A percentile compares a stretch with the other conserved stretches of the same genome.
phyloP scores from a whole-genome alignment of 2,797 vertebrate genomes.

The Clarias fuscus region DNA sequence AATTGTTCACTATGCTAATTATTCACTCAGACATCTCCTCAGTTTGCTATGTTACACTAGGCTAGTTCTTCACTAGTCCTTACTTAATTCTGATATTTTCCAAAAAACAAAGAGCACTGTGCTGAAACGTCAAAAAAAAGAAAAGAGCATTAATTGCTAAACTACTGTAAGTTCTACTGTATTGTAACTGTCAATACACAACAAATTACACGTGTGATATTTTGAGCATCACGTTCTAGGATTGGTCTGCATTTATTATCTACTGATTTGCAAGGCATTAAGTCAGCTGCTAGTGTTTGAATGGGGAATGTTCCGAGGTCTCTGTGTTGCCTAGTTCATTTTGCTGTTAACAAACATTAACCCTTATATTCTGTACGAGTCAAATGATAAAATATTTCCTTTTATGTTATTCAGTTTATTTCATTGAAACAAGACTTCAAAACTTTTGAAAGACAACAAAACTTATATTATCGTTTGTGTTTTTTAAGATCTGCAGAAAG shows the following conservation, averaged over 20 bases:
- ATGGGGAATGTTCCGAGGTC: too few relatives aligned
- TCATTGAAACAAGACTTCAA: too few relatives aligned
- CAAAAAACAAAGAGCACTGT: background rate
- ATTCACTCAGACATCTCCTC: background rate
- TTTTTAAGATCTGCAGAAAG: too few relatives aligned
- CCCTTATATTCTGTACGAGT: too few relatives aligned
- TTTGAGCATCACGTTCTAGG: background rate
- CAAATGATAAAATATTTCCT: too few relatives aligned
- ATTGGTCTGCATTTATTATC: background rate
- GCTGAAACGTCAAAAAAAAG: background rate
- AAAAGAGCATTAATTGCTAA: background rate
- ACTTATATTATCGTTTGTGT: too few relatives aligned
- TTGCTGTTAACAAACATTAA: too few relatives aligned
- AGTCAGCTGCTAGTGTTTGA: background rate
- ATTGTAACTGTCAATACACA: too few relatives aligned
- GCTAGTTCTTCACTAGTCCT: background rate
- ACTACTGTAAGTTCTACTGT: too few relatives aligned
- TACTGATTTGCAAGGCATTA: background rate
- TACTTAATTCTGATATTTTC: background rate
- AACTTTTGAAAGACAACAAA: too few relatives aligned
- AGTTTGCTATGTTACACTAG: background rate
- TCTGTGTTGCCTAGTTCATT: too few relatives aligned
- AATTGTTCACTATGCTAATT: conserved; percentile 7
- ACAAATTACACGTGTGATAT: background rate
- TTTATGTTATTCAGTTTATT: too few relatives aligned